A percentile compares a stretch with the other conserved stretches of the same genome.
phyloP scores from a whole-genome alignment of 2,797 vertebrate species.

The Emydoidea blandingii region DNA sequence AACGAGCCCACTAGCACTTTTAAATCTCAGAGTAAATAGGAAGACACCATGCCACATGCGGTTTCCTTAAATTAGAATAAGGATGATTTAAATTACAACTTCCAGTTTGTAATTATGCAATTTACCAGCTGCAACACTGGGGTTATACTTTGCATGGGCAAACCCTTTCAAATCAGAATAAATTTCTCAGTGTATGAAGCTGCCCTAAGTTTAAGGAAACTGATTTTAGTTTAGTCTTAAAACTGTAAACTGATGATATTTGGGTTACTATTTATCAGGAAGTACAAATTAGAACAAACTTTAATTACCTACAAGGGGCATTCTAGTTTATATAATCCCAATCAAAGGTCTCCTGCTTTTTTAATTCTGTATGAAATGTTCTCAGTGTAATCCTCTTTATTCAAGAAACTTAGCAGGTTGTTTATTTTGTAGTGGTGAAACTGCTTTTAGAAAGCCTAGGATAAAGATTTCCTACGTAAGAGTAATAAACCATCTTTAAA shows the following conservation, averaged over 20 bases:
- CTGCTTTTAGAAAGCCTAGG: constrained; percentile 11
- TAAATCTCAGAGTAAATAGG: neutral
- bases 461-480: constrained; percentile 1
- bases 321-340: constrained; percentile 32
- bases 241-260: neutral
- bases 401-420: neutral
- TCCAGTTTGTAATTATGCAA: neutral
- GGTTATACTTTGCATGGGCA: neutral
- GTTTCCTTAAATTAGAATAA: neutral
- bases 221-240: neutral
- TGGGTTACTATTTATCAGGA: neutral
- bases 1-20: neutral
- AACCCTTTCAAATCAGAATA: neutral
- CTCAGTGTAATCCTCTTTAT: constrained; percentile 44
- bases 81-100: neutral
- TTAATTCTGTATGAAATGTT: constrained; percentile 33
- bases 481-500: constrained; percentile 20
- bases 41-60: neutral
- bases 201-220: neutral
- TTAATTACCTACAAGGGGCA: constrained; percentile 15
- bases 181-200: neutral
- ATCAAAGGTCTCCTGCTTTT: neutral
- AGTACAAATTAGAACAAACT: constrained; percentile 9
- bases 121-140: neutral
- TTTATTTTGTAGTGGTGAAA: constrained; percentile 45